Evolutionary conservation across 2,888 invertebrate species (phyloP).

Genomic region (Uloborus plumipes): DNA sequence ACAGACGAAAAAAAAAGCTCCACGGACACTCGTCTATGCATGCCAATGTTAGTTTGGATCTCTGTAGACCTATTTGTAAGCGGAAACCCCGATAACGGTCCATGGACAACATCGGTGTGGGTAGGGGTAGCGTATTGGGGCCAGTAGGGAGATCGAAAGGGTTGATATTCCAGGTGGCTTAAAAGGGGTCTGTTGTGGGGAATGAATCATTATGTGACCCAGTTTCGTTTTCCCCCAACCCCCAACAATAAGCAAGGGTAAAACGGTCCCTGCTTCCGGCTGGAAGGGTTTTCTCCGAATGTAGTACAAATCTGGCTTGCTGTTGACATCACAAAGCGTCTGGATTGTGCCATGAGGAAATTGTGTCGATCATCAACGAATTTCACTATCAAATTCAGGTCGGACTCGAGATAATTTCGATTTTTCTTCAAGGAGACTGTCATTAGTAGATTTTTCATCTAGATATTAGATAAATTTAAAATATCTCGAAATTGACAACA

Average conservation of each 20-base stretch:
- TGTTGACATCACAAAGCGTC: constrained; percentile 2
- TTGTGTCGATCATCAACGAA: constrained; percentile 19
- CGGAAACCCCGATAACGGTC: constrained; percentile 46
- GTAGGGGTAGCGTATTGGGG: constrained; percentile 37
- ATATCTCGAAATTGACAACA: too few species aligned
- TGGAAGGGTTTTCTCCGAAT: constrained; percentile 37
- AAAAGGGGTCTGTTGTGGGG: constrained; percentile 36
- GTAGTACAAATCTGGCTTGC: constrained; percentile 24
- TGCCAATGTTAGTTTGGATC: constrained; percentile 34
- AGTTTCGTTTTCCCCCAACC: constrained; percentile 39
- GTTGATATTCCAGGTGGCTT: constrained; percentile 49
- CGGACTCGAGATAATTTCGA: background rate
- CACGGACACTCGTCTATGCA: constrained; percentile 5
- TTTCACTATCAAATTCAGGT: constrained; percentile 1
- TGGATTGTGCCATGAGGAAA: background rate
- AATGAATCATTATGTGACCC: constrained; percentile 52
- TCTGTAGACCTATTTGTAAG: background rate
- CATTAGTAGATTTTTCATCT: background rate
- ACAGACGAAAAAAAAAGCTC: constrained; percentile 8
- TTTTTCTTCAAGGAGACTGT: constrained; percentile 9
- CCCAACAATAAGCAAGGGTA: constrained; percentile 34
- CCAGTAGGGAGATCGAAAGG: constrained; percentile 55
- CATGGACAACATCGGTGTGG: constrained; percentile 11
- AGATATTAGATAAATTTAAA: too few species aligned
- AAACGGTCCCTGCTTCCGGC: constrained; percentile 37